Evolutionary conservation across 1,140 invertebrate species (phyloP).

Genomic region (Dryas iulia): DNA sequence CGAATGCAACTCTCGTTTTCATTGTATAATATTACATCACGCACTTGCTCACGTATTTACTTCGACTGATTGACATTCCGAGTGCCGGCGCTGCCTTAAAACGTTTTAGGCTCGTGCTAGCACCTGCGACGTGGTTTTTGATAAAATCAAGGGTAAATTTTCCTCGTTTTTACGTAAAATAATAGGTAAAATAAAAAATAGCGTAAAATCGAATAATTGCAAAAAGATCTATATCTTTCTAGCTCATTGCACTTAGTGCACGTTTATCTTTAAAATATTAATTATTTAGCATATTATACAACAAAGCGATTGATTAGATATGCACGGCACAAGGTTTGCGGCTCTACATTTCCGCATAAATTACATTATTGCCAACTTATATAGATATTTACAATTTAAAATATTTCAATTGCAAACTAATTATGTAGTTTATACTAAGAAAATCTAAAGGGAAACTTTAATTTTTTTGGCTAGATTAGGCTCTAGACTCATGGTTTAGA

Average conservation of each 20-base stretch:
- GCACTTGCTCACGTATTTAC: slow-evolving; percentile 51
- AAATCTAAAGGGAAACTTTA: too few relatives aligned
- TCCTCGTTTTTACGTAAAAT: neutral
- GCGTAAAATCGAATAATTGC: neutral
- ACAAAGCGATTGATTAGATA: neutral
- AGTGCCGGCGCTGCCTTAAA: slow-evolving; percentile 32
- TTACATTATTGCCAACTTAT: neutral
- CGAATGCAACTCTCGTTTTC: slow-evolving; percentile 62
- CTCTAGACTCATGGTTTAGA: too few relatives aligned
- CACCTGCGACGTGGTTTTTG: neutral
- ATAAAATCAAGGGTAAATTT: neutral
- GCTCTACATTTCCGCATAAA: neutral
- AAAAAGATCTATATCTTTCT: neutral
- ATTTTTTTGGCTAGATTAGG: too few relatives aligned
- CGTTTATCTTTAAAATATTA: neutral
- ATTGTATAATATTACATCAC: slow-evolving; percentile 65
- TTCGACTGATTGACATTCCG: slow-evolving; percentile 47
- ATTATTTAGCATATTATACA: neutral
- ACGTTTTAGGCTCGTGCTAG: slow-evolving; percentile 7
- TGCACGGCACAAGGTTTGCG: neutral
- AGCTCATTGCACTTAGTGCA: neutral
- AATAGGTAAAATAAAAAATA: neutral
- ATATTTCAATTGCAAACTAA: too few relatives aligned
- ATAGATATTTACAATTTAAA: too few relatives aligned
- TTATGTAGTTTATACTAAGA: too few relatives aligned